Base-by-base conservation (phyloP, 2,113 vertebrate genomes). In the Entelurus aequoreus region DNA sequence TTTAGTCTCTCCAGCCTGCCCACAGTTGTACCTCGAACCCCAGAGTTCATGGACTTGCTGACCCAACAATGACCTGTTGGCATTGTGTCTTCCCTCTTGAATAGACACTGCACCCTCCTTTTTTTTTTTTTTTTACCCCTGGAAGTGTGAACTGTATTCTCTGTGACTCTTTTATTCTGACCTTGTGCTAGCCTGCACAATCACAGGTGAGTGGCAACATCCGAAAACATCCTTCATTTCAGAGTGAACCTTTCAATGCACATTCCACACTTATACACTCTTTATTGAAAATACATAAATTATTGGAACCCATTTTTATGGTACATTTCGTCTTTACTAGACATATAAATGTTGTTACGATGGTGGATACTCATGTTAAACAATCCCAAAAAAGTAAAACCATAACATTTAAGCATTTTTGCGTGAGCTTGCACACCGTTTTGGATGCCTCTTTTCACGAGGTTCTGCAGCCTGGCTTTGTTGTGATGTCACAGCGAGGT, bases 31-130 rank as follows among this genome's bases (percentile, higher is more conserved):
- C 66, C 54, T 63, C 63, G 73, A 76, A 87, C 54, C 77, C 77
- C 80, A 64, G 77, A 75, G 90, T 90, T 90, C 86, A 82, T 93
- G 93, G 93, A 94, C 94, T 95, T 90, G 72, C 75, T 94, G 93
- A 96, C 94, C 94, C 76, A 81, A 67, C 80, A 55, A 46, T 92
- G 93, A 95, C 93, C 93, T 89, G 79, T 84, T 55, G 78, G 87
- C 88, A 81, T 88, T 89, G 91, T 83, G 74, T 84, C 77, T 82
- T 88, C 89, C 83, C 86, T 89, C 86, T 89, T 91, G 87, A 94
- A 91, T 89, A 91, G 89, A 72, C 52, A 74, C 50, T 53, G 81
- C 88, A 84, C 62, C 90, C 90, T 88, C 90, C 76, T 77, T 76
- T 68, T 63, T 49, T 67, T 50, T 28, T 28, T 3, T 28, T 28